phyloP scores from a whole-genome alignment of 92 coral and sea anemone genomes.

The Epizoanthus ramosus region DNA sequence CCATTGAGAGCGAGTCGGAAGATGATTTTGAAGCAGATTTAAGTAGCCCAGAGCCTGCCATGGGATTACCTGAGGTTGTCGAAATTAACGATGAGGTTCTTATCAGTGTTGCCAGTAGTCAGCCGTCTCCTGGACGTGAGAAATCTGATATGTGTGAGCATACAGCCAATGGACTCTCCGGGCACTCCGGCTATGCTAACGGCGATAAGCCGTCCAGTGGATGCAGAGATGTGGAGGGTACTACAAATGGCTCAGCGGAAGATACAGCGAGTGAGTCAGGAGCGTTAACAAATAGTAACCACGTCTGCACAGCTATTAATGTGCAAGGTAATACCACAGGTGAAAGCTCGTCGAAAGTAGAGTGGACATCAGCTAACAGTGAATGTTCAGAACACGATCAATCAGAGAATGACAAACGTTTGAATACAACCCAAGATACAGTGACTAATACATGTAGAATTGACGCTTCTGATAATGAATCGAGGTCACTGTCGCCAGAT shows the following conservation, averaged over 20 bases:
- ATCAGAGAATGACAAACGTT: background rate
- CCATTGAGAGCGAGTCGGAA: conserved; percentile 29
- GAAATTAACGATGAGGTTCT: conserved; percentile 3
- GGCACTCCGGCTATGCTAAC: background rate
- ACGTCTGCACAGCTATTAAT: no score
- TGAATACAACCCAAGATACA: background rate
- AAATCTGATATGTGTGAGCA: background rate
- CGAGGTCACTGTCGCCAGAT: conserved; percentile 14
- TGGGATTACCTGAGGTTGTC: background rate
- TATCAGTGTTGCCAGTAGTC: conserved; percentile 32
- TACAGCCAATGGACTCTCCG: background rate
- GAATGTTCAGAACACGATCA: background rate
- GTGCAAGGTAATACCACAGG: no score
- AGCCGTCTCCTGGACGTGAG: background rate
- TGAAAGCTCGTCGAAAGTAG: no score
- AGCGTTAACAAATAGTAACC: no score
- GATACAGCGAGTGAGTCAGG: background rate
- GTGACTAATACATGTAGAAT: background rate
- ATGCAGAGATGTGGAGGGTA: no score
- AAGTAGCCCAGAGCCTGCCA: background rate
- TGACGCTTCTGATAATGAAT: background rate
- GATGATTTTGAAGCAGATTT: conserved; percentile 30
- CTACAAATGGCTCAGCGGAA: background rate
- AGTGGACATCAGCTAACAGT: background rate
- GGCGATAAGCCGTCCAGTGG: background rate